A percentile compares a stretch with the other conserved stretches of the same genome.
phyloP scores from a whole-genome alignment of 2,113 vertebrate species.

The Mystacornis crossleyi region DNA sequence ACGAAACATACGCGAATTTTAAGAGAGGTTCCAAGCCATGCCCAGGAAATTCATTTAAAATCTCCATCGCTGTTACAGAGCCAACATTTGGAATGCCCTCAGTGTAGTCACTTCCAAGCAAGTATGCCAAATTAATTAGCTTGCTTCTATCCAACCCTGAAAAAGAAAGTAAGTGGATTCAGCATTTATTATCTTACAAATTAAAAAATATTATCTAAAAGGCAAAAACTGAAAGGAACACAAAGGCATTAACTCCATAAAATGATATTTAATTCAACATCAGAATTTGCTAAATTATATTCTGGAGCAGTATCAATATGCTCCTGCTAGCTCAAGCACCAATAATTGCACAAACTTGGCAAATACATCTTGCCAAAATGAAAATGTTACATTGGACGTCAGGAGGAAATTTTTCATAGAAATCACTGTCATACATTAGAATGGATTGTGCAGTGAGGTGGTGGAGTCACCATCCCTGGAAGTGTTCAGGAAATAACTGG shows the following conservation, averaged over 20 bases:
- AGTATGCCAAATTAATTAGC: constrained; percentile 95
- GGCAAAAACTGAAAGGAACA: background rate
- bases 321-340: background rate
- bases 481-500: background rate
- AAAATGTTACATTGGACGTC: background rate
- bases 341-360: background rate
- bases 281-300: background rate
- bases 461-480: background rate
- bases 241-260: background rate
- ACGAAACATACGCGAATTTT: constrained; percentile 79
- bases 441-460: background rate
- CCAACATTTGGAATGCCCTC: constrained; percentile 93
- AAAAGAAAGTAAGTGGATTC: background rate
- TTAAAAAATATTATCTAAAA: background rate
- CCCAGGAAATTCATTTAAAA: constrained; percentile 96
- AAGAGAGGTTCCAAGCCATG: constrained; percentile 87
- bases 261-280: background rate
- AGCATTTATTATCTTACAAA: background rate
- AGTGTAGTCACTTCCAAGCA: constrained; percentile 96
- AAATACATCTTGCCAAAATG: background rate
- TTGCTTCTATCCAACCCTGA: constrained; percentile 91
- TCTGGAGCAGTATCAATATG: background rate
- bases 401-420: background rate
- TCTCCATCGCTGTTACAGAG: constrained; percentile 94
- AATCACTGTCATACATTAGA: background rate